phyloP scores from a whole-genome alignment of 2,797 vertebrate genomes.

The Oophaga sylvatica region DNA sequence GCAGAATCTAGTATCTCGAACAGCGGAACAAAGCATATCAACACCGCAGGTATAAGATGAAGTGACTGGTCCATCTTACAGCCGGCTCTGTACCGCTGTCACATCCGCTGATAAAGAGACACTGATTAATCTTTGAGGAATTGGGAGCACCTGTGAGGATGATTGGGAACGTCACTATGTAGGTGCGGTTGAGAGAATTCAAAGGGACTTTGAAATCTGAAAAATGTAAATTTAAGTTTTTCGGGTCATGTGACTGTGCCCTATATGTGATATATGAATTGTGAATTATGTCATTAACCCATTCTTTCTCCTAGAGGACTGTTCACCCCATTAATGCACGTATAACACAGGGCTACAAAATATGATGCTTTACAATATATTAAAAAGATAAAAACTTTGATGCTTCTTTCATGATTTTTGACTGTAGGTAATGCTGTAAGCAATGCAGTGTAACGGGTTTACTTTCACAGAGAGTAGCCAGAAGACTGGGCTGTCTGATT shows the following conservation, averaged over 20 bases:
- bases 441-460: too few relatives aligned
- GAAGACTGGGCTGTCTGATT: too few relatives aligned
- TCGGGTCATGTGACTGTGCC: background rate
- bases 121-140: slow-evolving; percentile 46
- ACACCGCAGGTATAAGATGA: slow-evolving; percentile 16
- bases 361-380: too few relatives aligned
- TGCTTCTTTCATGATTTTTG: too few relatives aligned
- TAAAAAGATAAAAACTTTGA: too few relatives aligned
- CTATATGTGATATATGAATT: background rate
- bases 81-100: slow-evolving; percentile 1
- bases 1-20: background rate
- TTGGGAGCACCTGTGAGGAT: slow-evolving; percentile 13
- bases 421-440: too few relatives aligned
- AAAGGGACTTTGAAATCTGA: slow-evolving; percentile 5
- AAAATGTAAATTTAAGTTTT: background rate
- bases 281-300: background rate
- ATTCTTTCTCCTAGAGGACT: background rate
- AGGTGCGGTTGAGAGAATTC: background rate
- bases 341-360: too few relatives aligned
- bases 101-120: slow-evolving; percentile 7
- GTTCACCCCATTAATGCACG: background rate
- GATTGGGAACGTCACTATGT: background rate
- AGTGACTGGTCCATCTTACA: slow-evolving; percentile 25
- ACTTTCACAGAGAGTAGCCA: too few relatives aligned
- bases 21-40: slow-evolving; percentile 28